phyloP scores from a whole-genome alignment of 1,140 invertebrate genomes.

The Stenopsyche tienmushanensis region DNA sequence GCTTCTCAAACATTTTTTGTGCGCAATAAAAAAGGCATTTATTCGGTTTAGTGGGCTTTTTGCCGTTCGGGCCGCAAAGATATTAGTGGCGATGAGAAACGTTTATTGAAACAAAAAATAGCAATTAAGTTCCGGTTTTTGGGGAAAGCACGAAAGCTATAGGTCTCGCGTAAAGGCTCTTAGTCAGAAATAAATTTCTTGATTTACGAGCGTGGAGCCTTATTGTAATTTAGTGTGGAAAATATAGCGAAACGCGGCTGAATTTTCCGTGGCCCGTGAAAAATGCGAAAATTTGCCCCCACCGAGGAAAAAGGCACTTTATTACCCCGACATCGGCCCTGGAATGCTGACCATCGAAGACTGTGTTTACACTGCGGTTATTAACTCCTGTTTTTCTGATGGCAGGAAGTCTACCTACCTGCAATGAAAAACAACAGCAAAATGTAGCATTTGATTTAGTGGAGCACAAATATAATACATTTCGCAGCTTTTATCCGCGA shows the following conservation, averaged over 20 bases:
- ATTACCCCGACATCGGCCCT: neutral
- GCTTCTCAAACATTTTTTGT: no score
- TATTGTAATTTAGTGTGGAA: neutral
- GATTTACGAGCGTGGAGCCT: neutral
- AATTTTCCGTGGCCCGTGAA: neutral
- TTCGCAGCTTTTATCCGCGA: no score
- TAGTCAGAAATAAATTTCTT: neutral
- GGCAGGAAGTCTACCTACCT: no score
- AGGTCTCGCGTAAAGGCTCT: neutral
- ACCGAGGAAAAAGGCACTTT: neutral
- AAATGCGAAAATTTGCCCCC: neutral
- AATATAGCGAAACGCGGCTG: neutral
- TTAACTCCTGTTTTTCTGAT: no score
- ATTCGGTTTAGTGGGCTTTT: neutral
- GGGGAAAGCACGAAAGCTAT: neutral
- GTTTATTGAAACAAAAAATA: neutral
- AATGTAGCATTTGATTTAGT: no score
- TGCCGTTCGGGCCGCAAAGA: no score
- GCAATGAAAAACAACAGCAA: no score
- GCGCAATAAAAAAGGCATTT: neutral
- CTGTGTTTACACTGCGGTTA: neutral
- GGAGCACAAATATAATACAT: no score
- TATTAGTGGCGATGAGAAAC: no score
- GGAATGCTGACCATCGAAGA: neutral
- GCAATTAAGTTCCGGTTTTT: neutral